phyloP scores from a whole-genome alignment of 2,888 invertebrate species.

The Drosophila crucigera region DNA sequence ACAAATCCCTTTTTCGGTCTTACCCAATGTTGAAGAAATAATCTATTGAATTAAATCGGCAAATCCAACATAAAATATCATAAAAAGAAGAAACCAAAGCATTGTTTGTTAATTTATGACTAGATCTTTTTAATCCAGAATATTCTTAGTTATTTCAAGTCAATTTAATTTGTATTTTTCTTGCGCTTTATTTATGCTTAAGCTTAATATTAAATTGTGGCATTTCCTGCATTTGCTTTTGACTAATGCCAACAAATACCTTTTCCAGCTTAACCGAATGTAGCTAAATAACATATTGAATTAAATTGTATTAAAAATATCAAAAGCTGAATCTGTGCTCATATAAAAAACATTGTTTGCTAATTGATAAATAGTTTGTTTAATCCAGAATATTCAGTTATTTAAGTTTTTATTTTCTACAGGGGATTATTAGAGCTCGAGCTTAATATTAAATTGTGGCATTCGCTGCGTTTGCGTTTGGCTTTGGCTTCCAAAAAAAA shows the following conservation, averaged over 20 bases:
- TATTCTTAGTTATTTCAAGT: neutral
- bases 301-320: neutral
- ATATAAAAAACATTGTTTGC: neutral
- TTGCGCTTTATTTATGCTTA: neutral
- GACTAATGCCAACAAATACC: neutral
- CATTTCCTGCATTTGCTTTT: neutral
- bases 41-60: neutral
- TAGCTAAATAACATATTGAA: neutral
- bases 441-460: constrained; percentile 45
- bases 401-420: neutral
- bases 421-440: neutral
- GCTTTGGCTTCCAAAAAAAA: constrained; percentile 50
- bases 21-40: neutral
- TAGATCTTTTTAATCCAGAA: neutral
- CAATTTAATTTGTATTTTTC: neutral
- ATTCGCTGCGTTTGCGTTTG: constrained; percentile 44
- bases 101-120: neutral
- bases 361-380: neutral
- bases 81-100: neutral
- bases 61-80: neutral
- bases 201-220: neutral
- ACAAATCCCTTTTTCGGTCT: constrained; percentile 22
- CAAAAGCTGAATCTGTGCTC: neutral
- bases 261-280: neutral
- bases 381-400: neutral